Evolutionary conservation across 2,113 vertebrate genomes (phyloP).

Genomic region (Coregonus clupeaformis): DNA sequence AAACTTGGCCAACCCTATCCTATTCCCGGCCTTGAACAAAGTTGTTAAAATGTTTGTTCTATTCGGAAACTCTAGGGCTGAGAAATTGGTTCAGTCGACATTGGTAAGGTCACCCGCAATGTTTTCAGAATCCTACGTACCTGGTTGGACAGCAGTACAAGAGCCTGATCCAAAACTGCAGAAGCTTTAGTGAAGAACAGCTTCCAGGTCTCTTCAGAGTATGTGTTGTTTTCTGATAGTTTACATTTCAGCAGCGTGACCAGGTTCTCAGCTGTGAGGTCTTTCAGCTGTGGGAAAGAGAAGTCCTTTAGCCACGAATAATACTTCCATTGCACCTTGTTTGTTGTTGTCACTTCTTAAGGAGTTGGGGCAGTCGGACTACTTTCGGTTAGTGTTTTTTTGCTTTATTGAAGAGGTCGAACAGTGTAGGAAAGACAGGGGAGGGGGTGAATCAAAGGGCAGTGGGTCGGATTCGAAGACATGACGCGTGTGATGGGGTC

Average conservation of each 20-base stretch:
- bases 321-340: too few species aligned
- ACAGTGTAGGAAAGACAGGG: too few species aligned
- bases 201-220: constrained; percentile 58
- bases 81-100: neutral
- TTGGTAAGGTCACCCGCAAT: neutral
- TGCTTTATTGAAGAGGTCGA: too few species aligned
- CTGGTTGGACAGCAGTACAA: constrained; percentile 53
- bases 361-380: too few species aligned
- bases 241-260: constrained; percentile 59
- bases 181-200: constrained; percentile 59
- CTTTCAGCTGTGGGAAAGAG: constrained; percentile 42
- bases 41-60: neutral
- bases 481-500: too few species aligned
- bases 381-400: too few species aligned
- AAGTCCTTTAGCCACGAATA: neutral
- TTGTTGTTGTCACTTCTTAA: too few species aligned
- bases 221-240: constrained; percentile 51
- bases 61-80: neutral
- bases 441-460: too few species aligned
- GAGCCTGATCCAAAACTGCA: constrained; percentile 53
- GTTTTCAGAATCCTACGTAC: constrained; percentile 13
- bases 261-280: constrained; percentile 59
- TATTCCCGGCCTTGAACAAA: too few species aligned
- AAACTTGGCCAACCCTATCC: too few species aligned
- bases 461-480: too few species aligned